These are phyloP conservation scores for Chloroclysta siterata DNA, from an alignment of 2,888 invertebrate species.

Conservation along the genomic window DNA sequence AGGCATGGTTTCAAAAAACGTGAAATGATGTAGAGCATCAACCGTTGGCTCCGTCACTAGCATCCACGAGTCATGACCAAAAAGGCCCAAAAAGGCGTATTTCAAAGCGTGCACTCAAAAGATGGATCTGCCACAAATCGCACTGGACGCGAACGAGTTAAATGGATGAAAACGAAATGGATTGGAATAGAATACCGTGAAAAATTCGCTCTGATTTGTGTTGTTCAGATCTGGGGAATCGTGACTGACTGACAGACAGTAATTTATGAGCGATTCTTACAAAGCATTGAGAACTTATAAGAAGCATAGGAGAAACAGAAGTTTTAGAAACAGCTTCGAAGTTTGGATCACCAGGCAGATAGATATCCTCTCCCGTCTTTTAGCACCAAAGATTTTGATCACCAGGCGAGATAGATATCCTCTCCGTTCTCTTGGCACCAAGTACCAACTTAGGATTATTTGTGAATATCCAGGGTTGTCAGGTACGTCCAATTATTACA, in stretches of 20 bases:
- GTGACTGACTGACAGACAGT: neutral
- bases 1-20: no score
- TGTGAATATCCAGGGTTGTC: no score
- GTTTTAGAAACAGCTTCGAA: no score
- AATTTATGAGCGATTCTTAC: neutral
- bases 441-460: no score
- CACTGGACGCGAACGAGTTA: neutral
- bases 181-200: neutral
- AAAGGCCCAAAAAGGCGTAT: slow-evolving; percentile 5
- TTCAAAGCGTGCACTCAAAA: slow-evolving; percentile 12
- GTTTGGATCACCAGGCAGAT: no score
- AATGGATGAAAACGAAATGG: neutral
- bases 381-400: no score
- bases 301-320: no score
- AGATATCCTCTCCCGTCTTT: no score
- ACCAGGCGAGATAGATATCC: no score
- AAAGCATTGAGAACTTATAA: no score
- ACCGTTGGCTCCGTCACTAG: slow-evolving; percentile 2
- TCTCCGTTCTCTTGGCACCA: no score
- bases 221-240: neutral
- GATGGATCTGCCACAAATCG: slow-evolving; percentile 10
- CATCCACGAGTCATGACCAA: neutral
- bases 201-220: neutral
- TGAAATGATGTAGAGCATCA: neutral
- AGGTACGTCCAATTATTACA: no score